Base-by-base conservation (phyloP, 2,797 vertebrate genomes). In the Petrocephalus schoutedeni region DNA sequence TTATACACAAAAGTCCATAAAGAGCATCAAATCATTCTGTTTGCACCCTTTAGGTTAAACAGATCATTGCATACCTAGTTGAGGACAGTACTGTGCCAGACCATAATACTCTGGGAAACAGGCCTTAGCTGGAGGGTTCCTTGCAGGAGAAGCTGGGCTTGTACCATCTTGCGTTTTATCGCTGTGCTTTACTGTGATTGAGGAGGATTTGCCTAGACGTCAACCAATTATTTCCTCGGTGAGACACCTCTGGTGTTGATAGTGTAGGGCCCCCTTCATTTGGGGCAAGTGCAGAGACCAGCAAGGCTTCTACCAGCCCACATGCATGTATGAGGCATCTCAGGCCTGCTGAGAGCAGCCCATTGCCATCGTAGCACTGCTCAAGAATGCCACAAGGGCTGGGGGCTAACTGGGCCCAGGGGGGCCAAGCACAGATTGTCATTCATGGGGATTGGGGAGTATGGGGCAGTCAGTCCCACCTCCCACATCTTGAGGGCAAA, bases 371-470 rank as follows among this genome's bases (percentile, higher is more conserved):
- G 67, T 32, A 74, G 67, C 32, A 41, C 32, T 19, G 32, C 16
- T 77, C 83, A 36, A 61, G 87, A 86, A 21, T 89, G 88, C 86
- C 88, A 88, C 89, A 88, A 86, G 58, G 83, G 67, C 4, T 23
- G 21, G 3, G 57, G 54, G 41, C 71, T 23, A 36, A 36, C 41
- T 1, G 36, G 86, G 45, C 41, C 57, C 89, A 82, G 41, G 74
- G 86, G 74, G 32, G 74, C 32, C 21, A 84, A 84, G 54, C 51
- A 56, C 23, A 80, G 74, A n/a, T 49, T n/a, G 41, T 77, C 71
- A 77, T 77, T 45, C 71, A 41, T n/a, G 6, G 2, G 16, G 71
- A 4, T 45, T 45, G 1, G 67, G 32, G 19, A 12, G 58, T 1
- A 5, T 3, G n/a, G 8, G 59, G 21, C 3, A 71, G 71, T 45